Evolutionary conservation across 2,113 vertebrate species (phyloP).

Genomic region (Progne subis): DNA sequence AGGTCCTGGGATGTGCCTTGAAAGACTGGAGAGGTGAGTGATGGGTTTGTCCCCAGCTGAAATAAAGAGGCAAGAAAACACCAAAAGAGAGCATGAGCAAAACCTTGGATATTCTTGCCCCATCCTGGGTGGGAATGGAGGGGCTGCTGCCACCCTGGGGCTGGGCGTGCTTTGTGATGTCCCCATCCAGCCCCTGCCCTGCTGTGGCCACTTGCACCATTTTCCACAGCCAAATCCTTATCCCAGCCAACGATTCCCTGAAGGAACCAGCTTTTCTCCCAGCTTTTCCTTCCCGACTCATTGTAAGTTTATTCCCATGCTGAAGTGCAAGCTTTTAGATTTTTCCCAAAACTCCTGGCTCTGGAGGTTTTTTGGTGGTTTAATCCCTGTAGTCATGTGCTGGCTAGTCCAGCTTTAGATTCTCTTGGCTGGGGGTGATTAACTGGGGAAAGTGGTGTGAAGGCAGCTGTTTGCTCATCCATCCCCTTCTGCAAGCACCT

Average conservation of each 20-base stretch:
- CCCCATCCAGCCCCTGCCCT: background rate
- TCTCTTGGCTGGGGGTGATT: background rate
- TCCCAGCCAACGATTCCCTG: background rate
- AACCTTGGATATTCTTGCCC: background rate
- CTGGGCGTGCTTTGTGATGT: background rate
- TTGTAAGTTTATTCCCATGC: background rate
- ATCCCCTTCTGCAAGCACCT: background rate
- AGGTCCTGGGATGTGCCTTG: background rate
- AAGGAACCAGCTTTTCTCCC: background rate
- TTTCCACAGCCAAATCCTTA: background rate
- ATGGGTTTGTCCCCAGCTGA: background rate
- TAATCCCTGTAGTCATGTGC: background rate
- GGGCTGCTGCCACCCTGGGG: background rate
- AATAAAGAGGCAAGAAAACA: background rate
- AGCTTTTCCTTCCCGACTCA: background rate
- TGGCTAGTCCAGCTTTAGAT: background rate
- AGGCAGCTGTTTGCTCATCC: background rate
- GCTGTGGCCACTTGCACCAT: accelerated
- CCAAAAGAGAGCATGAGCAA: background rate
- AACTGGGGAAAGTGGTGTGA: accelerated
- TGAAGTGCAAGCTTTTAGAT: background rate
- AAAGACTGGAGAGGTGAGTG: accelerated
- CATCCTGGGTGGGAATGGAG: background rate
- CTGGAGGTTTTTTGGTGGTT: background rate
- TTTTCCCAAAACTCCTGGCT: background rate